Conservation (phyloP, 2,113 vertebrate genomes). For the Charina bottae region DNA sequence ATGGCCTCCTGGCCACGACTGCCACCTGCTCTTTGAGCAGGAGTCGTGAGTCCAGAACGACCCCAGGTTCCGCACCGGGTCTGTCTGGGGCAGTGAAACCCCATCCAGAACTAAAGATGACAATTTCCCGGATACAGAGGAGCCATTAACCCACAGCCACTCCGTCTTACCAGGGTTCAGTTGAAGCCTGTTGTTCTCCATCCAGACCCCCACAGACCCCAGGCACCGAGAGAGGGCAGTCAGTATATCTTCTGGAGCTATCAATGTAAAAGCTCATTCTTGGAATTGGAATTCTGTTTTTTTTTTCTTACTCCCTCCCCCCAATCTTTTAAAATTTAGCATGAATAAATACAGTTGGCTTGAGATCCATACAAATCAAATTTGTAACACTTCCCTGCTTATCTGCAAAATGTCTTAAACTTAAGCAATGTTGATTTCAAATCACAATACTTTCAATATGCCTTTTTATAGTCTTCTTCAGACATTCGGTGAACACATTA, state of each 20-base stretch:
- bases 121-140: too few species aligned
- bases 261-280: conserved; percentile 33
- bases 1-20: too few species aligned
- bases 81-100: too few species aligned
- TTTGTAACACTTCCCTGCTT: conserved; percentile 57
- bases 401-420: conserved; percentile 66
- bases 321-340: conserved; percentile 39
- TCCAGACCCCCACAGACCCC: too few species aligned
- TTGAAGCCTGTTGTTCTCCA: too few species aligned
- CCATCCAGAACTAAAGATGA: too few species aligned
- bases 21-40: too few species aligned
- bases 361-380: conserved; percentile 63
- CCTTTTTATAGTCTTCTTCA: conserved; percentile 43
- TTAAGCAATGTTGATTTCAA: conserved; percentile 59
- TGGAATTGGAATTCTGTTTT: background rate
- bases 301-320: background rate
- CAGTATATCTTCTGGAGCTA: conserved; percentile 48
- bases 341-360: conserved; percentile 52
- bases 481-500: conserved; percentile 53
- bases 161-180: too few species aligned
- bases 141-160: too few species aligned
- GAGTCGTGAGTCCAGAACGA: too few species aligned
- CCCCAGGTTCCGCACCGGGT: too few species aligned
- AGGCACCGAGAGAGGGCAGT: too few species aligned
- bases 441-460: conserved; percentile 17